Percentiles rank a stretch among this genome's conserved stretches.
These are phyloP conservation scores for Pogonus chalceus DNA, from an alignment of 1,140 invertebrate species.

Conservation along the genomic window DNA sequence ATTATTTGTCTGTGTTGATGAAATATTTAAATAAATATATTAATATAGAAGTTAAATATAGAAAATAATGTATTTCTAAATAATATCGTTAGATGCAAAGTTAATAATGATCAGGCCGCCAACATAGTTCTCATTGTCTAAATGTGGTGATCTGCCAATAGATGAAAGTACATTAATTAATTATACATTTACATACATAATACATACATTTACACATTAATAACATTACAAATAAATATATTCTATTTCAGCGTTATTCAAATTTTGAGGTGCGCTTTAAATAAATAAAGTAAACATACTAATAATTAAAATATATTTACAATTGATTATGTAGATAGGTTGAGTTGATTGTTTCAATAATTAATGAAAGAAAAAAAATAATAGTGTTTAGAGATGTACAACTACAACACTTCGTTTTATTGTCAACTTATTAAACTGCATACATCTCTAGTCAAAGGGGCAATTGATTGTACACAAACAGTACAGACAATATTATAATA, in stretches of 20 bases:
- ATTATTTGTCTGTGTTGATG: constrained; percentile 9
- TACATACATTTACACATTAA: constrained; percentile 9
- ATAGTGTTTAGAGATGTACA: no score
- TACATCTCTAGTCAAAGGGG: not conserved
- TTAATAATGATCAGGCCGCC: constrained; percentile 20
- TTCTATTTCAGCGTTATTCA: no score
- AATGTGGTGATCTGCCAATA: constrained; percentile 15
- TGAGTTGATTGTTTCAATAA: no score
- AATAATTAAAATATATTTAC: no score
- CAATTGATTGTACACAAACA: not conserved
- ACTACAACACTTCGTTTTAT: not conserved
- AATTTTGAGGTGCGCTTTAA: no score
- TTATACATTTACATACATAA: constrained; percentile 11
- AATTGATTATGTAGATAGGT: no score
- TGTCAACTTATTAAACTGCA: not conserved
- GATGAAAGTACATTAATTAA: constrained; percentile 20
- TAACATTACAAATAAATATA: not conserved
- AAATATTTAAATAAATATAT: not conserved
- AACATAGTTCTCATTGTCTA: constrained; percentile 24
- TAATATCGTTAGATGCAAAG: constrained; percentile 22
- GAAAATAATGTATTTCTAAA: constrained; percentile 14
- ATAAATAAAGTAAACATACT: no score
- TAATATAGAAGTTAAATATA: not conserved
- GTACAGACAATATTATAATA: constrained; percentile 7
- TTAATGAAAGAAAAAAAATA: no score